A percentile compares a stretch with the other conserved stretches of the same genome.
Conservation (phyloP, 2,113 vertebrate species). For the Physeter macrocephalus region DNA sequence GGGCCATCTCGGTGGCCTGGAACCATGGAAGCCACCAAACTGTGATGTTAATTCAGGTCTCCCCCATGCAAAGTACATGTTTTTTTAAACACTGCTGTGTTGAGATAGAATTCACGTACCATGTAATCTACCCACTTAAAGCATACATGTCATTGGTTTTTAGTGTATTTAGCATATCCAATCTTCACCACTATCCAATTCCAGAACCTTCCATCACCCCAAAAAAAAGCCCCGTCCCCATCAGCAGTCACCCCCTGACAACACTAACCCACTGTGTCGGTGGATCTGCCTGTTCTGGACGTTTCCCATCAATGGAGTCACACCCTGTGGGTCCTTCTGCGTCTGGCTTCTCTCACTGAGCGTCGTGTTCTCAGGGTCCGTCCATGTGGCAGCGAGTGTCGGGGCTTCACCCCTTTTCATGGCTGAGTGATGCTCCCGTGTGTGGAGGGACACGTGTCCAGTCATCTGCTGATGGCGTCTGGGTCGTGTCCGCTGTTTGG, state of each 20-base stretch:
- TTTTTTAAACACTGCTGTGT: too few relatives aligned
- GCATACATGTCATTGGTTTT: background rate
- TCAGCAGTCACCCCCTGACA: background rate
- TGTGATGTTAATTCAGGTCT: background rate
- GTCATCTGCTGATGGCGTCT: background rate
- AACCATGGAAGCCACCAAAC: too few relatives aligned
- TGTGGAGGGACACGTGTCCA: too few relatives aligned
- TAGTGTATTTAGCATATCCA: too few relatives aligned
- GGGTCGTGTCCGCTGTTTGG: background rate
- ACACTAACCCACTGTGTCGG: fast-evolving
- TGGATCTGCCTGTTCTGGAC: background rate
- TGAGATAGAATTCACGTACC: background rate
- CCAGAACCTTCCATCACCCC: background rate
- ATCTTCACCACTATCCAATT: background rate
- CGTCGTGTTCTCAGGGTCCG: too few relatives aligned
- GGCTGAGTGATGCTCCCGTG: fast-evolving
- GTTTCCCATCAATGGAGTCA: too few relatives aligned
- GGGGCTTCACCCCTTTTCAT: background rate
- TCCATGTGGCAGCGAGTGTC: too few relatives aligned
- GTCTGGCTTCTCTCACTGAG: too few relatives aligned
- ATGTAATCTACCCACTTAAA: background rate
- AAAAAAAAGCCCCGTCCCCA: background rate
- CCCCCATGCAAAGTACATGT: fast-evolving
- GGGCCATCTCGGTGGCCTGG: background rate
- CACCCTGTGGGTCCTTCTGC: too few relatives aligned